Base-by-base conservation (phyloP, 2,888 invertebrate genomes). In the Anticlea derivata region DNA sequence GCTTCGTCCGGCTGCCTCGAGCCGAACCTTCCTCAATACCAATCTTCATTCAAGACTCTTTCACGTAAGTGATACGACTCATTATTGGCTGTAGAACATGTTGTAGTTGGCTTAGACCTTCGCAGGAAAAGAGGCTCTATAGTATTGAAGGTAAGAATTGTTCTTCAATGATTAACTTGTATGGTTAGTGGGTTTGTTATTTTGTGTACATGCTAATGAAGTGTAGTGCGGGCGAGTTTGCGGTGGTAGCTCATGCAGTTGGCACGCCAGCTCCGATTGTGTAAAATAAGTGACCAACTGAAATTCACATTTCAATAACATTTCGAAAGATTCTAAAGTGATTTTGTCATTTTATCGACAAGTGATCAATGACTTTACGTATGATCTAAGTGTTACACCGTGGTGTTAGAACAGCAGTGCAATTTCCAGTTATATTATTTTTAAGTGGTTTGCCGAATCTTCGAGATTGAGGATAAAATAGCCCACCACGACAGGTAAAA, bases 161-260 rank as follows among this genome's bases (percentile, higher is more conserved):
- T 66, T 73, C 57, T 84, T 48, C 61, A 55, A 44, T 67, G 65
- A n/a, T 50, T 7, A 10, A 33, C 24, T 17, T 40, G 29, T 50
- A 58, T 64, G 61, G 63, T 73, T 48, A 72, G 74, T 77, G 75
- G 82, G 77, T 79, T 79, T 80, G 78, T 80, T 80, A 73, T 83
- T 81, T 83, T 83, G 83, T 86, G 73, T 78, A 82, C 75, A 80
- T 82, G 84, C 79, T 87, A 86, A 86, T 88, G 87, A 86, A 79
- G 82, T 74, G 78, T 81, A 79, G 81, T 79, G 75, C 73, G 78
- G 77, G 72, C 74, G 86, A 88, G 89, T 89, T 87, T 80, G 86
- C 80, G 80, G 81, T 83, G 81, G 87, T 82, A 81, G 80, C 78
- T 86, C 89, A 83, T 78, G 77, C 86, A 79, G 88, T 78, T 80